Evolutionary conservation across 2,113 vertebrate species (phyloP).

Genomic region (Pelobates fuscus): DNA sequence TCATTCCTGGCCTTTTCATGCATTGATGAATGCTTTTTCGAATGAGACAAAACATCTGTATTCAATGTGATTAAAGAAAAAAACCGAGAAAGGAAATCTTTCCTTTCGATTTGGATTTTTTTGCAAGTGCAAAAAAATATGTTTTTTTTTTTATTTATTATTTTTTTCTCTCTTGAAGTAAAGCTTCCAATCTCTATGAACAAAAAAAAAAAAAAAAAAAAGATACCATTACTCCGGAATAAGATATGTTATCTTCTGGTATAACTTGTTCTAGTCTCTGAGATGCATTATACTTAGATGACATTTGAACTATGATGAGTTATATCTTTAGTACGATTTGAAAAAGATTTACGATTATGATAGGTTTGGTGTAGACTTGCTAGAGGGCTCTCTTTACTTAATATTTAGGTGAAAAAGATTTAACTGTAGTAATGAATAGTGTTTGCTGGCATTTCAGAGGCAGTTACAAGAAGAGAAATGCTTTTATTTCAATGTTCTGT

Average conservation of each 20-base stretch:
- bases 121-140: conserved; percentile 16
- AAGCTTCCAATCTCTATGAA: conserved; percentile 18
- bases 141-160: background rate
- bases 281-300: conserved; percentile 41
- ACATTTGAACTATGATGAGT: conserved; percentile 48
- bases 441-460: conserved; percentile 4
- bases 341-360: conserved; percentile 48
- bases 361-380: conserved; percentile 36
- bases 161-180: conserved; percentile 6
- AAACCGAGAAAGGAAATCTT: background rate
- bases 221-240: conserved; percentile 37
- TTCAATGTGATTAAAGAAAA: conserved; percentile 19
- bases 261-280: conserved; percentile 46
- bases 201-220: no score
- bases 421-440: conserved; percentile 41
- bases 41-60: conserved; percentile 21
- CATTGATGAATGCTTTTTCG: conserved; percentile 22
- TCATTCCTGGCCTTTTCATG: conserved; percentile 7
- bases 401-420: conserved; percentile 46
- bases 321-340: conserved; percentile 46
- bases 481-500: background rate
- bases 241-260: conserved; percentile 48
- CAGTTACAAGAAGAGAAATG: conserved; percentile 21
- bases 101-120: background rate
- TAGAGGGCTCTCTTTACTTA: conserved; percentile 42